Evolutionary conservation across 2,888 invertebrate genomes (phyloP).

Genomic region (Artemia sinica): DNA sequence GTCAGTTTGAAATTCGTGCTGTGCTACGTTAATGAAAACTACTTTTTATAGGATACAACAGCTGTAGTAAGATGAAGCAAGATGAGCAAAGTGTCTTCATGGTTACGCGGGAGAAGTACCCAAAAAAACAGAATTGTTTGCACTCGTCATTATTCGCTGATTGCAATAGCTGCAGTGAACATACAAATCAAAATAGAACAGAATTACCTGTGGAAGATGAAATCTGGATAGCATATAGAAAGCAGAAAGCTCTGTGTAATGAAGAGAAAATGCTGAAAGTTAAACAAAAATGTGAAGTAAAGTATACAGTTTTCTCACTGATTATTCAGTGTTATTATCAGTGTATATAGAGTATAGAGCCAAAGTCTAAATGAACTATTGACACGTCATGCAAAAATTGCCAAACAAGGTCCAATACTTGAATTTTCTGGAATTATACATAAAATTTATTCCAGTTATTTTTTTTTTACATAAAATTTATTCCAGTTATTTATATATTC

Average conservation of each 20-base stretch:
- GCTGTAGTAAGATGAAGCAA: constrained; percentile 10
- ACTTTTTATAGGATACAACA: neutral
- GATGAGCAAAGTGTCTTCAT: neutral
- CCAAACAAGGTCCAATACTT: too few species aligned
- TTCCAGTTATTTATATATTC: too few species aligned
- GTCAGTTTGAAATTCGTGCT: too few species aligned
- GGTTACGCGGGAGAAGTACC: neutral
- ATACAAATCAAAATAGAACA: neutral
- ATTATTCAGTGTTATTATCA: neutral
- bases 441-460: too few species aligned
- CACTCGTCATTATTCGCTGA: neutral
- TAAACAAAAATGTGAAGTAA: constrained; percentile 1
- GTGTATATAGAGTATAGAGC: too few species aligned
- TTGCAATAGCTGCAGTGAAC: neutral
- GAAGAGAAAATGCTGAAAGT: neutral
- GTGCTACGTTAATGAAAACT: too few species aligned
- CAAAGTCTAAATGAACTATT: too few species aligned
- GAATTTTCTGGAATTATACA: too few species aligned
- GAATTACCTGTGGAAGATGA: neutral
- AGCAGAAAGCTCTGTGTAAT: neutral
- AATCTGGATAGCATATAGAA: neutral
- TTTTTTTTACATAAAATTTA: too few species aligned
- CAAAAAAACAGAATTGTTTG: neutral
- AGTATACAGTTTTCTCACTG: neutral
- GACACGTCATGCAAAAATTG: too few species aligned